phyloP scores from a whole-genome alignment of 1,140 invertebrate species.

The Chionoecetes opilio region DNA sequence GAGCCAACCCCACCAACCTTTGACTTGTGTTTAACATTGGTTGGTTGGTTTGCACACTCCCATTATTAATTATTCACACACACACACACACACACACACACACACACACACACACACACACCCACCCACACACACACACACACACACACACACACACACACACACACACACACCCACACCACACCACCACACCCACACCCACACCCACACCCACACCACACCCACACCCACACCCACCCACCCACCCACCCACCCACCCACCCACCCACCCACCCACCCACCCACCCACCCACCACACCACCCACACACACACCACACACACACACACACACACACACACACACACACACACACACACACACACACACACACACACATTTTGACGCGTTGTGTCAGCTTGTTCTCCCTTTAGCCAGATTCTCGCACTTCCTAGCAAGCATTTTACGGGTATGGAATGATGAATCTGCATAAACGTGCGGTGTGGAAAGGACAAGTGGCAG shows the following conservation, averaged over 20 bases:
- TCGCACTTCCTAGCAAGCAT: too few relatives aligned
- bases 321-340: slow-evolving; percentile 8
- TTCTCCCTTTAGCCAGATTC: background rate
- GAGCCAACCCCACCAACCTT: too few relatives aligned
- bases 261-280: background rate
- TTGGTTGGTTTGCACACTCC: background rate
- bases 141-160: slow-evolving; percentile 51
- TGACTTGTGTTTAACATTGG: background rate
- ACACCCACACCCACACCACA: too few relatives aligned
- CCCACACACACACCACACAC: background rate
- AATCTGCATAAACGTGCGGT: background rate
- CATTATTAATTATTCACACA: background rate
- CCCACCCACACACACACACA: too few relatives aligned
- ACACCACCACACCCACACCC: background rate
- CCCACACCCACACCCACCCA: too few relatives aligned
- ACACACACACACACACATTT: background rate
- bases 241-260: background rate
- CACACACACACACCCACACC: too few relatives aligned
- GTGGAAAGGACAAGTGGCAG: background rate
- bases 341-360: slow-evolving; percentile 8
- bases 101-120: too few relatives aligned
- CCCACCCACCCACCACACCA: too few relatives aligned
- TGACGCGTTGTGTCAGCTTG: background rate
- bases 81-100: slow-evolving; percentile 37
- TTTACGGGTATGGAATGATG: background rate